Conservation (phyloP, 2,888 invertebrate genomes). For the Hydriomena furcata region DNA sequence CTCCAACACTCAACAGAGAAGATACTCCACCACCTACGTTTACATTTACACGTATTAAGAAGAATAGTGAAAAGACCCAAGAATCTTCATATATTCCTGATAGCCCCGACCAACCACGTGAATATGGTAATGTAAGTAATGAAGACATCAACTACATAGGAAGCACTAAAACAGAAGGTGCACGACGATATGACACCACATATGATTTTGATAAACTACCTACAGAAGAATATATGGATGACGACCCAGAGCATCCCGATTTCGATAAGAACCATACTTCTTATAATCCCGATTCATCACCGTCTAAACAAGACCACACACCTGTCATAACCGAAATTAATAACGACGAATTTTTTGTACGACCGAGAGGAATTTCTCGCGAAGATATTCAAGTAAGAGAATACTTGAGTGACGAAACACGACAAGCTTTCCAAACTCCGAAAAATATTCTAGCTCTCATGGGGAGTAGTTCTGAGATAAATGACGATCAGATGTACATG, state of each 20-base stretch:
- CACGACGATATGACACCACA: conserved; percentile 64
- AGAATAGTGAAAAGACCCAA: conserved; percentile 63
- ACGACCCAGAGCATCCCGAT: conserved; percentile 52
- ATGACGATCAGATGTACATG: conserved; percentile 62
- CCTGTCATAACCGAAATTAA: conserved; percentile 92
- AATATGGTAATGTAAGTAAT: conserved; percentile 73
- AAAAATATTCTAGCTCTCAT: conserved; percentile 87
- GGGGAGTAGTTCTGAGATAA: conserved; percentile 65
- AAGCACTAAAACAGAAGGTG: conserved; percentile 60
- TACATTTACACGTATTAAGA: conserved; percentile 86
- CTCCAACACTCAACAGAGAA: conserved; percentile 77
- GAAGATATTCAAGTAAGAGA: conserved; percentile 91
- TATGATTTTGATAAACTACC: conserved; percentile 83
- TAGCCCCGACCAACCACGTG: conserved; percentile 71
- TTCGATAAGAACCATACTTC: conserved; percentile 49
- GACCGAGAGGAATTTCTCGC: conserved; percentile 91
- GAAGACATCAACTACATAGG: conserved; percentile 50
- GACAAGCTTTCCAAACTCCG: conserved; percentile 89
- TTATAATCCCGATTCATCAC: conserved; percentile 64
- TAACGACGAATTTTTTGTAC: conserved; percentile 93
- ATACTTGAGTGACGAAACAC: conserved; percentile 90
- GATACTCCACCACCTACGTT: conserved; percentile 85
- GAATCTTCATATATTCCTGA: conserved; percentile 69
- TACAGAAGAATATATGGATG: conserved; percentile 81
- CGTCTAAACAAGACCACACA: conserved; percentile 74